Conservation (phyloP, 2,797 vertebrate species). For the Amniataba percoides region DNA sequence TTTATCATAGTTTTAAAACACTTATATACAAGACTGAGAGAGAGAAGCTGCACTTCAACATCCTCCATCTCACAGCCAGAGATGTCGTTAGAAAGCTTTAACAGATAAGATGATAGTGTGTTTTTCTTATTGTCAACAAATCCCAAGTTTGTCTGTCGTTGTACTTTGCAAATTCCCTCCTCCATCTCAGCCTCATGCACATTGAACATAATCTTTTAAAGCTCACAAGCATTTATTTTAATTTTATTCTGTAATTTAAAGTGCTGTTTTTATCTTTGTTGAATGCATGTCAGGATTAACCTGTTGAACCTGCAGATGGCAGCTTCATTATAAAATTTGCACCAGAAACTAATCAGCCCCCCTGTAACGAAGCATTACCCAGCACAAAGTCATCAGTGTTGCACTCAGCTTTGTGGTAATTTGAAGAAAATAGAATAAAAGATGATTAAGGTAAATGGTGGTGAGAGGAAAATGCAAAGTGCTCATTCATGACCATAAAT, state of each 20-base stretch:
- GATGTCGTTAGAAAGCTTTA: neutral
- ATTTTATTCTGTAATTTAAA: neutral
- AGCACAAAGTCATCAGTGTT: neutral
- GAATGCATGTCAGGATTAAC: neutral
- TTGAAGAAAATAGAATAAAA: neutral
- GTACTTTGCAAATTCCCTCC: neutral
- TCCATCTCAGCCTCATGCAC: neutral
- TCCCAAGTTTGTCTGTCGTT: neutral
- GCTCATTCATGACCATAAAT: too few species aligned
- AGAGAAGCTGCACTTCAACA: neutral
- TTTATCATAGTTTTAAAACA: conserved; percentile 68
- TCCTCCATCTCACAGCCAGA: neutral
- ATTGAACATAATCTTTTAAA: too few species aligned
- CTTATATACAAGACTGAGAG: conserved; percentile 13
- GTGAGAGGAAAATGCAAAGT: too few species aligned
- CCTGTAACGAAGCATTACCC: neutral
- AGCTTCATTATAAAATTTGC: neutral
- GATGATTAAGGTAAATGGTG: too few species aligned
- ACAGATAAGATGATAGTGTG: neutral
- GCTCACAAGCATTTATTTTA: neutral
- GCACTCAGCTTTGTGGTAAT: neutral
- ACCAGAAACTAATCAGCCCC: neutral
- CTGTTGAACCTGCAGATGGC: neutral
- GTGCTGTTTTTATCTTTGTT: neutral
- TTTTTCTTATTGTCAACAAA: neutral